Conservation (phyloP, 2,797 vertebrate species). For the Buceros bicornis region DNA sequence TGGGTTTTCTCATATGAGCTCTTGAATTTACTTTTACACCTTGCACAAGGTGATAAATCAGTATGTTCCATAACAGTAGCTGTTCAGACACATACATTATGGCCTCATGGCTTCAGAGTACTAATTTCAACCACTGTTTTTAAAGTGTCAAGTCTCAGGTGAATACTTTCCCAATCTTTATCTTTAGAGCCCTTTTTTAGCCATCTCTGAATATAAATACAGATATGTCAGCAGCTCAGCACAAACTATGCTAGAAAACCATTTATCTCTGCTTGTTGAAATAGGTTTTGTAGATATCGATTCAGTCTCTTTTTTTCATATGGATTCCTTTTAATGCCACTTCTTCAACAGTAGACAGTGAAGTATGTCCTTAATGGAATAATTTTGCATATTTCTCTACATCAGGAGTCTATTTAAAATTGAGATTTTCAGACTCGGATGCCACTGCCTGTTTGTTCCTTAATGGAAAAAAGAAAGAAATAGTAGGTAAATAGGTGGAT, state of each 20-base stretch:
- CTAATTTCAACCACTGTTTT: slow-evolving; percentile 8
- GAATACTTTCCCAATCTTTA: slow-evolving; percentile 25
- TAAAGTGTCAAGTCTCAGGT: slow-evolving; percentile 27
- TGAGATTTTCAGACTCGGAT: not conserved
- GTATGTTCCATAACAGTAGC: not conserved
- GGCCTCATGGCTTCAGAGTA: not conserved
- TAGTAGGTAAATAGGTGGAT: not conserved
- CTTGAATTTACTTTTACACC: slow-evolving; percentile 42
- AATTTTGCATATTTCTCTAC: slow-evolving; percentile 5
- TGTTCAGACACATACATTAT: not conserved
- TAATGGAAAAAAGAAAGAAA: not conserved
- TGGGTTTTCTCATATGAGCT: not conserved
- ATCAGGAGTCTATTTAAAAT: not conserved
- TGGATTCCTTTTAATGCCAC: not conserved
- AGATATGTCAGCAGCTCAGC: not conserved
- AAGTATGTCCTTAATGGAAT: not conserved
- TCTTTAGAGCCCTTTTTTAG: not conserved
- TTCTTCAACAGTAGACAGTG: not conserved
- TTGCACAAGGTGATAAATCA: slow-evolving; percentile 40
- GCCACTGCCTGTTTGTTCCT: not conserved
- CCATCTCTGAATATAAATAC: not conserved
- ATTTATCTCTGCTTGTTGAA: slow-evolving; percentile 33
- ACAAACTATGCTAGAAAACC: not conserved
- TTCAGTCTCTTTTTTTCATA: not conserved
- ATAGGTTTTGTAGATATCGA: not conserved